Conservation (phyloP, 2,113 vertebrate species). For the Typhlomys cinereus region DNA sequence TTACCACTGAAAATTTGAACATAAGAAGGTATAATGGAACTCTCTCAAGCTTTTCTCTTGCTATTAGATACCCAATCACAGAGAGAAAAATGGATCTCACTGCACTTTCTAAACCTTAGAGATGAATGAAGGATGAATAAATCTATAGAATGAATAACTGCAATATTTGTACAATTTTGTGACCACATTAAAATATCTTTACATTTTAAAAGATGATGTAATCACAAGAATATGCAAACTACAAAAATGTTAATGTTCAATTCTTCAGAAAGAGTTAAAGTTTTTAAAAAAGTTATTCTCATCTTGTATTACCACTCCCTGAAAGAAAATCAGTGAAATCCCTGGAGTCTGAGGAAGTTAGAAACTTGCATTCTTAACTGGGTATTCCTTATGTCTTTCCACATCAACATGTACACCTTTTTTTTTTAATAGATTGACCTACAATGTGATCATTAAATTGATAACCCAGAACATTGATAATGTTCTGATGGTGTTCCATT, state of each 20-base stretch:
- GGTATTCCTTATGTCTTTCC: neutral
- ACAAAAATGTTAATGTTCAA: neutral
- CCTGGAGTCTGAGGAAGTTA: neutral
- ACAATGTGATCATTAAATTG: neutral
- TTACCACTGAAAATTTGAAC: constrained; percentile 17
- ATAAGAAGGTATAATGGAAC: neutral
- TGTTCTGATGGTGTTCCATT: neutral
- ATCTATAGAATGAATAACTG: neutral
- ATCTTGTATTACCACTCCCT: neutral
- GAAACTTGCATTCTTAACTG: neutral
- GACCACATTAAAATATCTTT: neutral
- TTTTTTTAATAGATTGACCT: neutral
- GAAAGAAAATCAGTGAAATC: constrained; percentile 24
- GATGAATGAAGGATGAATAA: neutral
- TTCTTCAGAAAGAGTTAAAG: neutral
- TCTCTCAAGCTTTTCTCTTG: neutral
- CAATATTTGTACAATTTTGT: neutral
- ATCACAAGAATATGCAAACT: neutral
- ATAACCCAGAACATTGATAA: neutral
- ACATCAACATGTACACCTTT: neutral
- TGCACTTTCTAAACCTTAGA: neutral
- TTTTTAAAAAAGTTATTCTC: neutral
- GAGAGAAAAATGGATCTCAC: neutral
- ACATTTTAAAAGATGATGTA: neutral
- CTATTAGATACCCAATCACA: neutral